A percentile compares a stretch with the other conserved stretches of the same genome.
phyloP scores from a whole-genome alignment of 1,140 invertebrate genomes.

The Harlomillsia oculata region DNA sequence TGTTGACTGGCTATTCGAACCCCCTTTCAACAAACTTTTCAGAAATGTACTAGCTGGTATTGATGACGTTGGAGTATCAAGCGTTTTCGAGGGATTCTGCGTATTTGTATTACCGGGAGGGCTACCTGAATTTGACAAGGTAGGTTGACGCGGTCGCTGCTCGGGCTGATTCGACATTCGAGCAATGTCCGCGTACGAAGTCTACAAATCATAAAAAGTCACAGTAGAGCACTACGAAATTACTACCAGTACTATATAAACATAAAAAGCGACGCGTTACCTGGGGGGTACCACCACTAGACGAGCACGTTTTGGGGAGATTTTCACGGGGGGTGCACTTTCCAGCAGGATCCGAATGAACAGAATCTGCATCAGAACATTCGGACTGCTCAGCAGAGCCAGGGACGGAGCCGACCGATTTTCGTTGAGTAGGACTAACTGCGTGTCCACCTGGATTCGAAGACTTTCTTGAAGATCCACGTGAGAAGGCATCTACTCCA shows the following conservation, averaged over 20 bases:
- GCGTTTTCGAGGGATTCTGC: not conserved
- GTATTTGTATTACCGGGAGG: not conserved
- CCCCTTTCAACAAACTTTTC: no score
- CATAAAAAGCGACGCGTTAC: not conserved
- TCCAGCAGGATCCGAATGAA: conserved; percentile 17
- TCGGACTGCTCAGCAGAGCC: conserved; percentile 8
- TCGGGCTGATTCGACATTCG: conserved; percentile 1
- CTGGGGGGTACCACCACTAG: conserved; percentile 25
- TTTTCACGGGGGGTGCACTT: conserved; percentile 16
- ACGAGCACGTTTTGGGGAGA: conserved; percentile 19
- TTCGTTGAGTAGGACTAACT: not conserved
- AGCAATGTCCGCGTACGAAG: conserved; percentile 23
- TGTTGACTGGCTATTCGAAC: no score
- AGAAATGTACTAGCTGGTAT: not conserved
- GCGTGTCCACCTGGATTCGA: not conserved
- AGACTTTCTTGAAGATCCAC: not conserved
- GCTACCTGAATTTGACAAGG: not conserved
- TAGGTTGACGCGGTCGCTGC: not conserved
- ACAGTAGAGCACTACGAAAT: not conserved
- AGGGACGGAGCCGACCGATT: conserved; percentile 12
- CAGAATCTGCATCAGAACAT: conserved; percentile 14
- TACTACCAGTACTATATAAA: not conserved
- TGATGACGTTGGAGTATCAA: not conserved
- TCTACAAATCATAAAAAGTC: not conserved
- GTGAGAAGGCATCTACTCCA: not conserved